These are phyloP conservation scores for Drosophila ogumai DNA, from an alignment of 1,140 invertebrate species.

Conservation along the genomic window DNA sequence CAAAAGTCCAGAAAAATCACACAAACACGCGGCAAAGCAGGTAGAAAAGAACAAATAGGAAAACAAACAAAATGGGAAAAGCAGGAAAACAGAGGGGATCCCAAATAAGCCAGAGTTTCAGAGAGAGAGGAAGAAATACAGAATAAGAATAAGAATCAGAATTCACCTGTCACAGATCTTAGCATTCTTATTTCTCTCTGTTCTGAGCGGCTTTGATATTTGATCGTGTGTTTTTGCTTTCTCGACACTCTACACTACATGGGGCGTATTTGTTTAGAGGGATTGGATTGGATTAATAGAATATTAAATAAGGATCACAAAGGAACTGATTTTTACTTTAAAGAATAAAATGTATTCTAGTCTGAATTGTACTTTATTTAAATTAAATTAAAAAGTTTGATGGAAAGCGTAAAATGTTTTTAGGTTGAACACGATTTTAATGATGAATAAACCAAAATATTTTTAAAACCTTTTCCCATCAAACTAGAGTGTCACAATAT, in stretches of 20 bases:
- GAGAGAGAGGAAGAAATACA: conserved; percentile 1
- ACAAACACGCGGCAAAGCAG: conserved; percentile 31
- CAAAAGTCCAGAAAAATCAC: conserved; percentile 46
- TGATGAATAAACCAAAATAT: background rate
- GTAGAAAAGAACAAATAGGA: conserved; percentile 41
- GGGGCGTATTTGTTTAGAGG: background rate
- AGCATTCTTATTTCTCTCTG: conserved; percentile 2
- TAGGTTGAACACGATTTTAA: background rate
- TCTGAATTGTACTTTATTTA: background rate
- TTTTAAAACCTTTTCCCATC: background rate
- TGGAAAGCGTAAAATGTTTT: background rate
- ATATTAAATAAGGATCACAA: background rate
- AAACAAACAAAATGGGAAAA: conserved; percentile 42
- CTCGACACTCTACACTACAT: background rate
- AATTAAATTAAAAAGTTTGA: background rate
- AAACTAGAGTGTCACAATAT: background rate
- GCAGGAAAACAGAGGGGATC: conserved; percentile 16
- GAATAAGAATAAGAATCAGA: conserved; percentile 2
- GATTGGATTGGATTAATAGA: background rate
- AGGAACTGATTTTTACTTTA: background rate
- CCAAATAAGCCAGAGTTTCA: conserved; percentile 20
- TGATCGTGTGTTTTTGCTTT: conserved; percentile 30
- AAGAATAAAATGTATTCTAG: background rate
- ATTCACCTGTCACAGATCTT: conserved; percentile 56
- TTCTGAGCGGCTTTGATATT: conserved; percentile 30